Base-by-base conservation (phyloP, 2,113 vertebrate species). In the Psilopogon haemacephalus region DNA sequence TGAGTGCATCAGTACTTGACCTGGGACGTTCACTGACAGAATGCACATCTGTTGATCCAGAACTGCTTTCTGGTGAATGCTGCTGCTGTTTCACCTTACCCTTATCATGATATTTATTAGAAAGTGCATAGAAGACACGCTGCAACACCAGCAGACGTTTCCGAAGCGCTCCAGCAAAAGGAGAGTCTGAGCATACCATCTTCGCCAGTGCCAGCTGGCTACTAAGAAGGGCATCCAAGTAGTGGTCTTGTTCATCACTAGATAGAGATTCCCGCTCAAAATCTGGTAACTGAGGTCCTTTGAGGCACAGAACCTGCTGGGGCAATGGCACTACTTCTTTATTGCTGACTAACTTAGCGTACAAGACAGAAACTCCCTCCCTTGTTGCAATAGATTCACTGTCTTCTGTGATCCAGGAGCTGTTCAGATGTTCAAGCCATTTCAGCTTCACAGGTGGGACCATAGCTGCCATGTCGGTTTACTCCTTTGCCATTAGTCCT, bases 401-500 rank as follows among this genome's bases (percentile, higher is more conserved):
- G 97, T 99, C 99, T 94, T 99, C 99, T 15, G 98, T 98, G 95
- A 99, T 99, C 99, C 99, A 99, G 38, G 99, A 99, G 97, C 99
- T 99, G 97, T 99, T 99, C 2, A 99, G 98, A 95, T 99, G 99
- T 97, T 99, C 99, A 63, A 99, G 98, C 99, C 99, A 99, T 97
- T 99, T 99, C 83, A 99, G 97, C 91, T 99, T 99, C 96, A 99
- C 99, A 50, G 98, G 99, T 78, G 99, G 99, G 89, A 99, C 99
- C 98, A 98, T 99, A 86, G 98, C 96, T 94, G 99, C 98, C 99
- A 99, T 99, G 95, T 89, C 97, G 97, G 89, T 96, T 99, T 97
- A 99, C 92, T 98, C 94, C 97, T 98, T 95, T 97, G 97, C 98
- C 99, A 99, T 99, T 94, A 97, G 98, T 97, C 97, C 98, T 99